These are phyloP conservation scores for Cyclopterus lumpus DNA, from an alignment of 2,797 vertebrate species.

Conservation along the genomic window DNA sequence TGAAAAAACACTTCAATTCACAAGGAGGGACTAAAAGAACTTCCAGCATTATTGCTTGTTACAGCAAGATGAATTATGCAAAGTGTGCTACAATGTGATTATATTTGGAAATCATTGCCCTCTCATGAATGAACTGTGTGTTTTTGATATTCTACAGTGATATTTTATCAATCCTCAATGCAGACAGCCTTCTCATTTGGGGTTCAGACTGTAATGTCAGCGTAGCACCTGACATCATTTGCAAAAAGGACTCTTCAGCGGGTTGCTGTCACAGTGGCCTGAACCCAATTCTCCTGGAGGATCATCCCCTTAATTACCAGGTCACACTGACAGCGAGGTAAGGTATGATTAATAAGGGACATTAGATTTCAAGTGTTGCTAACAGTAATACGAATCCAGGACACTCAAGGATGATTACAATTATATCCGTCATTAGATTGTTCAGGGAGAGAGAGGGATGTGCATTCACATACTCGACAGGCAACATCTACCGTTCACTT, in stretches of 20 bases:
- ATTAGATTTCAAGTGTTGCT: constrained; percentile 57
- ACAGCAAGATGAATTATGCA: neutral
- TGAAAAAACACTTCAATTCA: neutral
- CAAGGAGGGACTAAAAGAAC: neutral
- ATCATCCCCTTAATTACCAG: constrained; percentile 60
- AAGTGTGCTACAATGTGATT: neutral
- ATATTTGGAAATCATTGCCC: neutral
- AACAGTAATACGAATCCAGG: constrained; percentile 52
- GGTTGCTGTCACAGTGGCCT: constrained; percentile 45
- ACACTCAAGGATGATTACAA: constrained; percentile 52
- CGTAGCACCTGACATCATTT: constrained; percentile 51
- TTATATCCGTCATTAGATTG: constrained; percentile 43
- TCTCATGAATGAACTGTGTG: neutral
- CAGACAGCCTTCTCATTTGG: constrained; percentile 18
- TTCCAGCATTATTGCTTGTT: neutral
- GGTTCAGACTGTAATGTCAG: constrained; percentile 51
- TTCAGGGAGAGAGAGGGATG: constrained; percentile 7
- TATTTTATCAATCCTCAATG: constrained; percentile 40
- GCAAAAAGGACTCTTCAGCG: constrained; percentile 46
- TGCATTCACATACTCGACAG: neutral
- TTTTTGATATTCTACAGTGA: neutral
- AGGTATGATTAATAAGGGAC: constrained; percentile 63
- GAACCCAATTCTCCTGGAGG: constrained; percentile 39
- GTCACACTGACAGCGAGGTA: constrained; percentile 62
- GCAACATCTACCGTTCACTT: neutral